Evolutionary conservation across 2,888 invertebrate genomes (phyloP).

Genomic region (Pantelozetes paolii): DNA sequence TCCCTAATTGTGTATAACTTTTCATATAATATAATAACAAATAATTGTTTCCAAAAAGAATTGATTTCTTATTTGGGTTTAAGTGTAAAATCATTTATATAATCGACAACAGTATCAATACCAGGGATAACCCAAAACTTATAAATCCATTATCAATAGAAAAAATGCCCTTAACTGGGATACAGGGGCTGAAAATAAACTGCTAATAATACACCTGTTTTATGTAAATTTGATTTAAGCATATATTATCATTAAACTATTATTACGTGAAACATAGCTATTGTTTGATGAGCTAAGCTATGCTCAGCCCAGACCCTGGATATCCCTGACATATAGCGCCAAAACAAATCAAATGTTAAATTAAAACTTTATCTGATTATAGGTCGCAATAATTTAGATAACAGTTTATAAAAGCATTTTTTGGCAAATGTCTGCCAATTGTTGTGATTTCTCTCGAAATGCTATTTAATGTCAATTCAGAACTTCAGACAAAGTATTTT

Average conservation of each 20-base stretch:
- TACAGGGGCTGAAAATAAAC: too few relatives aligned
- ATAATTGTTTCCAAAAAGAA: neutral
- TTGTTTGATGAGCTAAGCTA: too few relatives aligned
- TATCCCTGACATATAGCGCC: too few relatives aligned
- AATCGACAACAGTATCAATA: neutral
- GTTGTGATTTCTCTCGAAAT: neutral
- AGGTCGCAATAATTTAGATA: constrained; percentile 25
- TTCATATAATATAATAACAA: neutral
- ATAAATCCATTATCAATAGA: too few relatives aligned
- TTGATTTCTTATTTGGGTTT: neutral
- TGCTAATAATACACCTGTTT: too few relatives aligned
- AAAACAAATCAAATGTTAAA: constrained; percentile 1
- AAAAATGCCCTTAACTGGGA: too few relatives aligned
- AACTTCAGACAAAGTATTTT: neutral
- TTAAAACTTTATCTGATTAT: constrained; percentile 8
- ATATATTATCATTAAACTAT: too few relatives aligned
- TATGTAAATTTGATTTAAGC: too few relatives aligned
- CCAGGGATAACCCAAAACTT: too few relatives aligned
- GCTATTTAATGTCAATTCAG: neutral
- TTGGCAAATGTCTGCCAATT: neutral
- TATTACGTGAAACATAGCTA: too few relatives aligned
- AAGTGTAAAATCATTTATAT: constrained; percentile 7
- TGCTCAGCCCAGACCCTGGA: too few relatives aligned
- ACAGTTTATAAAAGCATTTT: constrained; percentile 5
- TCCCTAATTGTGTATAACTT: too few relatives aligned